Evolutionary conservation across 1,140 invertebrate species (phyloP), one percentile per base, ranked within the genome.

Genomic region (Tetramorium simillimum): DNA sequence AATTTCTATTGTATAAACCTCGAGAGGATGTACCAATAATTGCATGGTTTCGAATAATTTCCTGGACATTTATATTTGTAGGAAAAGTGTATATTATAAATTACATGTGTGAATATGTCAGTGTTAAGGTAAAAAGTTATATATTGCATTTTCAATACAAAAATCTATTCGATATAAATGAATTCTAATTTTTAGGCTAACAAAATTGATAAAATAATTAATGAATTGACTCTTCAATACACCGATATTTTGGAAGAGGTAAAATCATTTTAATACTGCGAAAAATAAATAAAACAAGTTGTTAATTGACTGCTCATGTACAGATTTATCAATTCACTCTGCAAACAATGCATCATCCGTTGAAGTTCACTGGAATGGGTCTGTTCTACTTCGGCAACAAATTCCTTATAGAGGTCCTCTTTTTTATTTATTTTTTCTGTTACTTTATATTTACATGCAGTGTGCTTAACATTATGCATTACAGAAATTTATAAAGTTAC

Each of bases 351-450:
- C 69, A 72, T 7, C 7, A 51, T n/a, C 69, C 69, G 4, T 72
- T 65, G 24, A 51, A 63, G 14, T 65, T 78, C n/a, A 63, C 37
- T 28, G 75, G 58, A 62, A 16, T 78, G 37, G 37, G 58, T 24
- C n/a, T 78, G 3, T 78, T 78, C 16, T 2, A n/a, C 6, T 78
- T 78, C 18, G 76, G 76, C 43, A 46, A 63, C 40, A 33, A 28
- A 16, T 78, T 65, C 16, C 16, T 78, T 12, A n/a, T 28, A 37
- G 24, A 78, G 24, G 69, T 62, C 28, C 18, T 21, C 33, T 16
- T 33, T 58, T 24, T 67, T 3, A 21, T 7, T 24, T 28, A 51
- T 51, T 49, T 53, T 18, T 28, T 51, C n/a, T n/a, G 7, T 28
- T n/a, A 67, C n/a, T 67, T 49, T 28, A 49, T 21, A 10, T 70